phyloP scores from a whole-genome alignment of 2,888 invertebrate genomes.

The Stegophylla sp. region DNA sequence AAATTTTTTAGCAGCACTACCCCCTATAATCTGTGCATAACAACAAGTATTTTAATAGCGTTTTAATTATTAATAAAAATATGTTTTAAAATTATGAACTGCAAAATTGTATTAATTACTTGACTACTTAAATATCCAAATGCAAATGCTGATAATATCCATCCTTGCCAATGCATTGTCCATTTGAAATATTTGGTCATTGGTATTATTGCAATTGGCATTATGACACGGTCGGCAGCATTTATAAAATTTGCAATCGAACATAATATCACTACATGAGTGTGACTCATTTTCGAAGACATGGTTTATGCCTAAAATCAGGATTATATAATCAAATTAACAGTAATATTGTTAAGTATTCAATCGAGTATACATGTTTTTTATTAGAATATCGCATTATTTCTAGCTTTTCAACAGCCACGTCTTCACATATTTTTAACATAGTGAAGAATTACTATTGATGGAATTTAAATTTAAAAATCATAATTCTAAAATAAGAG shows the following conservation, averaged over 20 bases:
- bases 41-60: background rate
- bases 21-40: conserved; percentile 69
- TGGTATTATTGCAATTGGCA: conserved; percentile 79
- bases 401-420: conserved; percentile 26
- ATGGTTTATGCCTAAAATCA: conserved; percentile 40
- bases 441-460: background rate
- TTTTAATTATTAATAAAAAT: conserved; percentile 28
- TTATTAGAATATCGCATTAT: background rate
- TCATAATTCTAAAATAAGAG: background rate
- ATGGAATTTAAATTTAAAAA: background rate
- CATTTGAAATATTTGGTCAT: conserved; percentile 77
- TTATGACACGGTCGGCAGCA: conserved; percentile 78
- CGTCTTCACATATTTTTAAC: conserved; percentile 30
- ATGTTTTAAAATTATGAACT: background rate
- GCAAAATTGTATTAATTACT: conserved; percentile 65
- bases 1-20: conserved; percentile 73
- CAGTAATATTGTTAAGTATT: background rate
- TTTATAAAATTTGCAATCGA: conserved; percentile 79
- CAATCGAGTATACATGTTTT: conserved; percentile 21
- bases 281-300: conserved; percentile 45
- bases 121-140: conserved; percentile 80
- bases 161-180: conserved; percentile 76
- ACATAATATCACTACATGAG: conserved; percentile 73
- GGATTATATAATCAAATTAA: background rate
- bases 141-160: conserved; percentile 78